A percentile compares a stretch with the other conserved stretches of the same genome.
These are phyloP conservation scores for Neodon shergylaensis DNA, from an alignment of 2,113 vertebrate species.

Conservation along the genomic window DNA sequence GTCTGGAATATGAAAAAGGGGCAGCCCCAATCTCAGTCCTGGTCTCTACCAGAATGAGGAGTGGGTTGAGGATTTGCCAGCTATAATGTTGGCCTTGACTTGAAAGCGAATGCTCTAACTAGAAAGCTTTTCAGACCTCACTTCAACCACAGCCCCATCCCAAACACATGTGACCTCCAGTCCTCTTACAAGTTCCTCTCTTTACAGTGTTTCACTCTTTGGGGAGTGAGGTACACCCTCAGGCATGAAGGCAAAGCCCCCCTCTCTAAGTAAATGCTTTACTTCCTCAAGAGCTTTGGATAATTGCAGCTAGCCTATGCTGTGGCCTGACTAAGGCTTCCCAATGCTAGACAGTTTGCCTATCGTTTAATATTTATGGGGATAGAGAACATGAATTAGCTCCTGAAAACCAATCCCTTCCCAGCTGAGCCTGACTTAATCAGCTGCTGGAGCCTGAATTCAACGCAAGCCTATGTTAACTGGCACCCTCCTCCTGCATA, in stretches of 20 bases:
- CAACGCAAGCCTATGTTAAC: too few species aligned
- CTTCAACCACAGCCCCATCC: not conserved
- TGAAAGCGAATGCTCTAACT: not conserved
- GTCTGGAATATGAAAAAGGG: conserved; percentile 61
- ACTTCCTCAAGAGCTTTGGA: not conserved
- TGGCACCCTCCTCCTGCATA: accelerated
- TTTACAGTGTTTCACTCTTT: not conserved
- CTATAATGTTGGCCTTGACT: not conserved
- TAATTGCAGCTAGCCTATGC: not conserved
- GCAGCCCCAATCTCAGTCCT: not conserved
- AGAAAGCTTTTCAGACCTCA: not conserved
- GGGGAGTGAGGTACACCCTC: not conserved
- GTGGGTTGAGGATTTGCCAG: accelerated
- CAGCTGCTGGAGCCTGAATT: too few species aligned
- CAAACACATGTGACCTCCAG: not conserved
- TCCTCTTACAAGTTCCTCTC: not conserved
- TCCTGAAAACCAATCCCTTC: not conserved
- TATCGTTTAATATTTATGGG: accelerated
- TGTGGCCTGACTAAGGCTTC: accelerated
- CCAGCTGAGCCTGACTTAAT: not conserved
- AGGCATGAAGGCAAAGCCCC: not conserved
- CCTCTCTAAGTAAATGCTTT: not conserved
- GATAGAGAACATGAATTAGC: accelerated
- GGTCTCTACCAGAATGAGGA: not conserved
- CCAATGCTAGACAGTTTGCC: not conserved